These are phyloP conservation scores for Poeciliopsis gracilis DNA, from an alignment of 2,797 vertebrate genomes.

Conservation along the genomic window DNA sequence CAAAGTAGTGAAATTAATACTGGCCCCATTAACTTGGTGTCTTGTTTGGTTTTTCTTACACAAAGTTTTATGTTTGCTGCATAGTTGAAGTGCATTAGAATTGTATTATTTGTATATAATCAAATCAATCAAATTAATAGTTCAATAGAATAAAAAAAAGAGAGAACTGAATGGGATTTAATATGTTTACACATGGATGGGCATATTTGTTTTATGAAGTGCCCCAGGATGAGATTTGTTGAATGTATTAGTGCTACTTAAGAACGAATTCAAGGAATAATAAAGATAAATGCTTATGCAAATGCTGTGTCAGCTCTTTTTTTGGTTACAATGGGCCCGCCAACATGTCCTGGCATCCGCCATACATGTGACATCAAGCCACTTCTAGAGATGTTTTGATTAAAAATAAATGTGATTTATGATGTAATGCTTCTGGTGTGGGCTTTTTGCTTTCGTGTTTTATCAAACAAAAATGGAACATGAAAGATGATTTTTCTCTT, in stretches of 20 bases:
- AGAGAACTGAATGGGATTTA: not conserved
- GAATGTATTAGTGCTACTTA: not conserved
- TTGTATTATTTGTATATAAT: not conserved
- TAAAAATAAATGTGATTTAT: conserved; percentile 1
- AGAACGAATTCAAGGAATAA: not conserved
- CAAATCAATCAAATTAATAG: not conserved
- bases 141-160: not conserved
- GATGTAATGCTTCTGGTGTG: not conserved
- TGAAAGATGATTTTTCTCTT: not conserved
- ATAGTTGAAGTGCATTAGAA: not conserved
- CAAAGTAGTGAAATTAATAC: not conserved
- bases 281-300: not conserved
- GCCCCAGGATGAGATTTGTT: not conserved
- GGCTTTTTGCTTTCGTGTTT: not conserved
- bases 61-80: not conserved
- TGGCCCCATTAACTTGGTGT: not conserved
- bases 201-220: not conserved
- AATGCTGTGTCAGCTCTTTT: not conserved
- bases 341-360: not conserved
- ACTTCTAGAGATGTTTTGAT: not conserved
- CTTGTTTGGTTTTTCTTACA: not conserved
- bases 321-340: not conserved
- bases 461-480: not conserved
- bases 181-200: not conserved
- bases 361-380: not conserved